These are phyloP conservation scores for Microchirus variegatus DNA, from an alignment of 2,797 vertebrate species.

Conservation along the genomic window DNA sequence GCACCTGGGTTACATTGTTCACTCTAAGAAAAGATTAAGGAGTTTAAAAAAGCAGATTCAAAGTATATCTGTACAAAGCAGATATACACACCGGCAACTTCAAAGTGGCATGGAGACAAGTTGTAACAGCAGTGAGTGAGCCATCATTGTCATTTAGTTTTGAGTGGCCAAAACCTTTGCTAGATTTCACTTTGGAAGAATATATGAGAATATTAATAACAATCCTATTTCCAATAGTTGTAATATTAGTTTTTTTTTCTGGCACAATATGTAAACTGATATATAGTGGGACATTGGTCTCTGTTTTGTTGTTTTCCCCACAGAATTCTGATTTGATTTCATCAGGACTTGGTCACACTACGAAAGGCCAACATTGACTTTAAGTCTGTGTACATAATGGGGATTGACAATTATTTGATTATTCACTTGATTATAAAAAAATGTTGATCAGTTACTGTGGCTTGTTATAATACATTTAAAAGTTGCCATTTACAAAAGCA, in stretches of 20 bases:
- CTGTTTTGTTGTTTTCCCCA: too few relatives aligned
- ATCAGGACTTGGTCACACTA: too few relatives aligned
- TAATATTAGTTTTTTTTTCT: not conserved
- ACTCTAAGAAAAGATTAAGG: not conserved
- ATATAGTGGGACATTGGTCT: too few relatives aligned
- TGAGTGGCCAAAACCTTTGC: slow-evolving; percentile 10
- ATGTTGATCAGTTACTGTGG: too few relatives aligned
- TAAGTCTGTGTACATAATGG: too few relatives aligned
- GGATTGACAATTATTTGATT: too few relatives aligned
- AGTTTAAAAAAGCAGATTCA: slow-evolving; percentile 14
- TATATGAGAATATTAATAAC: not conserved
- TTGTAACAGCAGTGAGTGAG: slow-evolving; percentile 12
- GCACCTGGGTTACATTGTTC: slow-evolving; percentile 32
- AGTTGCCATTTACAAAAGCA: too few relatives aligned
- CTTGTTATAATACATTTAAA: too few relatives aligned
- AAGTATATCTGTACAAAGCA: slow-evolving; percentile 26
- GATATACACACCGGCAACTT: slow-evolving; percentile 28
- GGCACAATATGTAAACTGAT: too few relatives aligned
- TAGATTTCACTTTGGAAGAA: slow-evolving; percentile 22
- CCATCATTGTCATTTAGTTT: slow-evolving; percentile 20
- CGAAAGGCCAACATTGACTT: too few relatives aligned
- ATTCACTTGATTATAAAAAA: too few relatives aligned
- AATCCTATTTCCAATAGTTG: not conserved
- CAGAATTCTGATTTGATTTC: too few relatives aligned
- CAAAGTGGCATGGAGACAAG: slow-evolving; percentile 10